Conservation (phyloP, 1,140 invertebrate genomes). For the Zaprionus gabonicus region DNA sequence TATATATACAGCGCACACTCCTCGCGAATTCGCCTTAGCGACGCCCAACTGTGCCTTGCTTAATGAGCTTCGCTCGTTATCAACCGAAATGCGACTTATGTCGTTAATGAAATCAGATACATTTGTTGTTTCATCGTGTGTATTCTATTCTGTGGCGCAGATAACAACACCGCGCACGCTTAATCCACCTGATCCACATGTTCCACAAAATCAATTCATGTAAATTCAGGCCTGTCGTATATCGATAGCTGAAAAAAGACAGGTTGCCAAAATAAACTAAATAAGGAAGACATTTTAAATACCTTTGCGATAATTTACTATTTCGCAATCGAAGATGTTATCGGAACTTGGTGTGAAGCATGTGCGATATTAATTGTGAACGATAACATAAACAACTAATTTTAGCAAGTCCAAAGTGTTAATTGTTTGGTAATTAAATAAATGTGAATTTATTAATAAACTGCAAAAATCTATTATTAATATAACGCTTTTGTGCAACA, state of each 20-base stretch:
- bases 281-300: neutral
- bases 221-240: neutral
- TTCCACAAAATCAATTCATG: constrained; percentile 10
- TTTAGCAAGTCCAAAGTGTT: neutral
- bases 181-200: constrained; percentile 5
- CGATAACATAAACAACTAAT: constrained; percentile 1
- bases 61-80: constrained; percentile 19
- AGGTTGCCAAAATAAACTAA: neutral
- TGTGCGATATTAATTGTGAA: neutral
- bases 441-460: neutral
- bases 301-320: neutral
- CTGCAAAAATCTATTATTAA: neutral
- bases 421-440: neutral
- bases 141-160: neutral
- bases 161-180: constrained; percentile 7
- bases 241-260: neutral
- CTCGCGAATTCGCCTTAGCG: neutral
- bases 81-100: neutral
- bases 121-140: neutral
- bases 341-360: neutral
- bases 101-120: constrained; percentile 11
- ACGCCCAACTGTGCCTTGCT: neutral
- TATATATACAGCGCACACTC: neutral
- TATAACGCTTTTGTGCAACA: neutral
- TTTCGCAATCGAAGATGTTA: neutral